These are phyloP conservation scores for Oedothorax gibbosus DNA, from an alignment of 1,140 invertebrate species.

Conservation along the genomic window DNA sequence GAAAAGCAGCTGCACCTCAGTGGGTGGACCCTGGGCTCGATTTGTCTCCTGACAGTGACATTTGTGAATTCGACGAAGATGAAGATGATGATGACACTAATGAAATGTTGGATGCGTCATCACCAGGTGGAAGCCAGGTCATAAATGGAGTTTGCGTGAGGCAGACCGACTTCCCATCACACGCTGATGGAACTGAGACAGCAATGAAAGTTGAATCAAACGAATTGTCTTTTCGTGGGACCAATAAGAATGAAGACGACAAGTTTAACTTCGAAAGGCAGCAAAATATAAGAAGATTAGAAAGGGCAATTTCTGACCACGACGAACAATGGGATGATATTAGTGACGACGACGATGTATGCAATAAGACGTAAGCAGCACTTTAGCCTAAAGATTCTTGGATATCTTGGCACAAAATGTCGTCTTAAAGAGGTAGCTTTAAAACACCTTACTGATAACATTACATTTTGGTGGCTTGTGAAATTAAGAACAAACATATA, in stretches of 20 bases:
- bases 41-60: conserved; percentile 69
- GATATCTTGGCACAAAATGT: too few relatives aligned
- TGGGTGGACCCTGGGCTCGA: conserved; percentile 96
- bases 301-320: conserved; percentile 61
- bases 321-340: conserved; percentile 63
- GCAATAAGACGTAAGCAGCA: too few relatives aligned
- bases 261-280: conserved; percentile 49
- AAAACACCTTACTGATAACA: too few relatives aligned
- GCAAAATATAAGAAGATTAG: conserved; percentile 62
- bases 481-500: too few relatives aligned
- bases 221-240: conserved; percentile 41
- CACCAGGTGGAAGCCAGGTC: conserved; percentile 69
- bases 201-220: conserved; percentile 60
- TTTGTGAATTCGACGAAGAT: conserved; percentile 62
- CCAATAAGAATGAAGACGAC: conserved; percentile 55
- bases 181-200: conserved; percentile 56
- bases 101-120: conserved; percentile 71
- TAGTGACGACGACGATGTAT: conserved; percentile 55
- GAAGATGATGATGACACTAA: conserved; percentile 70
- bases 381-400: too few relatives aligned
- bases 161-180: conserved; percentile 70
- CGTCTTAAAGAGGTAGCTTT: too few relatives aligned
- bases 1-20: conserved; percentile 95
- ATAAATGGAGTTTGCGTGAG: conserved; percentile 93
- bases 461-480: too few relatives aligned